These are phyloP conservation scores for Podarcis raffonei DNA, from an alignment of 2,113 vertebrate species.

Conservation along the genomic window DNA sequence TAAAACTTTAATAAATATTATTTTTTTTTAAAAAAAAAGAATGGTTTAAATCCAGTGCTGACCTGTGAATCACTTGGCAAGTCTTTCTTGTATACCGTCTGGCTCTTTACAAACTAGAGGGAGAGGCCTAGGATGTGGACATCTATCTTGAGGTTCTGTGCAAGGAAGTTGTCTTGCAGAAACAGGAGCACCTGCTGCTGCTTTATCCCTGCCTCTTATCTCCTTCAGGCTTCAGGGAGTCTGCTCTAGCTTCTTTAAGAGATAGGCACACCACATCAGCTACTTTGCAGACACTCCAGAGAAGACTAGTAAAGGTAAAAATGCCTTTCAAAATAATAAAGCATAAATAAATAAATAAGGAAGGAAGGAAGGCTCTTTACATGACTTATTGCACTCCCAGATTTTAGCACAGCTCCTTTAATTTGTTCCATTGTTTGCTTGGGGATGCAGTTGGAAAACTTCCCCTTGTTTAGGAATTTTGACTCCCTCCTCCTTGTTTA, in stretches of 20 bases:
- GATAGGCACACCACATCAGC: constrained; percentile 14
- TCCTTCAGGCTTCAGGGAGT: neutral
- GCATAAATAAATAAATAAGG: neutral
- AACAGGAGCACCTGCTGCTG: neutral
- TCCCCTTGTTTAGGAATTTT: neutral
- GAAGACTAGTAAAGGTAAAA: neutral
- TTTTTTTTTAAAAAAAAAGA: too few relatives aligned
- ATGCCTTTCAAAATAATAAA: neutral
- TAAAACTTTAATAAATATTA: too few relatives aligned
- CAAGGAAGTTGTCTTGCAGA: neutral
- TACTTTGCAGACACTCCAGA: accelerated
- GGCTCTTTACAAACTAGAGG: neutral
- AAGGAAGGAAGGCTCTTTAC: neutral
- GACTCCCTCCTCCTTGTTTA: neutral
- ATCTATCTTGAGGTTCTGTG: neutral
- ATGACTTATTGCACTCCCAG: neutral
- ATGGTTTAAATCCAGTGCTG: neutral
- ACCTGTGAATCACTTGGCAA: neutral
- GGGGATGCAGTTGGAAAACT: neutral
- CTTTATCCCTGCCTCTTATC: constrained; percentile 44
- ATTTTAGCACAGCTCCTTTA: neutral
- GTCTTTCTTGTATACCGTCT: neutral
- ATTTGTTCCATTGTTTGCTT: neutral
- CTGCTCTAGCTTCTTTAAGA: neutral
- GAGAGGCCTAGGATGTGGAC: neutral